Conservation (phyloP, 2,797 vertebrate species). For the Pseudomugil tenellus region DNA sequence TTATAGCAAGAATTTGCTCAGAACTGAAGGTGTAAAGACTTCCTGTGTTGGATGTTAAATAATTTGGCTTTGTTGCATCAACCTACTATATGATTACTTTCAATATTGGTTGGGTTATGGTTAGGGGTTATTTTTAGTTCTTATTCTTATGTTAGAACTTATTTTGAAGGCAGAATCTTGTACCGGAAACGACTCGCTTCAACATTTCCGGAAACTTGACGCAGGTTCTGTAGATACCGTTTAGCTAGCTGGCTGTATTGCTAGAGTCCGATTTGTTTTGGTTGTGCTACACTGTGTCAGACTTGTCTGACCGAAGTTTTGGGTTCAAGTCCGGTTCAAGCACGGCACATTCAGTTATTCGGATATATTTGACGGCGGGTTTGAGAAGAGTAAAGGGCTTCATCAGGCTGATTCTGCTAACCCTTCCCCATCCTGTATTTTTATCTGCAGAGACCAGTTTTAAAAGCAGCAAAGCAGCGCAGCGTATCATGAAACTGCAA, state of each 20-base stretch:
- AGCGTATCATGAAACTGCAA: slow-evolving; percentile 59
- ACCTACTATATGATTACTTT: too few species aligned
- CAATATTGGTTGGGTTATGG: too few species aligned
- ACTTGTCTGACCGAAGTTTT: slow-evolving; percentile 44
- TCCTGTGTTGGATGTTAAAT: too few species aligned
- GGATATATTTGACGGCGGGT: not conserved
- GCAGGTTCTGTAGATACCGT: slow-evolving; percentile 23
- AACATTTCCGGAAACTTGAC: not conserved
- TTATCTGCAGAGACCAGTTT: slow-evolving; percentile 52
- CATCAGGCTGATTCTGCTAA: slow-evolving; percentile 14
- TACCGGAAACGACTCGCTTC: slow-evolving; percentile 37
- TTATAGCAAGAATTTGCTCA: not conserved
- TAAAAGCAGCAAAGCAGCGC: slow-evolving; percentile 52
- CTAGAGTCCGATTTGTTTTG: slow-evolving; percentile 54
- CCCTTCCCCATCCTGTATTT: slow-evolving; percentile 30
- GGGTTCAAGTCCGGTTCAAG: slow-evolving; percentile 21
- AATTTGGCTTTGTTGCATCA: too few species aligned
- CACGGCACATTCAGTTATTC: not conserved
- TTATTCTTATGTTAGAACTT: not conserved
- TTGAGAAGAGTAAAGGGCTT: not conserved
- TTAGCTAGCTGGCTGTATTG: slow-evolving; percentile 43
- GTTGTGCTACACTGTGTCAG: slow-evolving; percentile 14
- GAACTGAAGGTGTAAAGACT: too few species aligned
- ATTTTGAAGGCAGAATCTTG: slow-evolving; percentile 38
- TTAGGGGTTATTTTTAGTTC: too few species aligned